phyloP scores from a whole-genome alignment of 2,888 invertebrate genomes.

The Agrilus mali region DNA sequence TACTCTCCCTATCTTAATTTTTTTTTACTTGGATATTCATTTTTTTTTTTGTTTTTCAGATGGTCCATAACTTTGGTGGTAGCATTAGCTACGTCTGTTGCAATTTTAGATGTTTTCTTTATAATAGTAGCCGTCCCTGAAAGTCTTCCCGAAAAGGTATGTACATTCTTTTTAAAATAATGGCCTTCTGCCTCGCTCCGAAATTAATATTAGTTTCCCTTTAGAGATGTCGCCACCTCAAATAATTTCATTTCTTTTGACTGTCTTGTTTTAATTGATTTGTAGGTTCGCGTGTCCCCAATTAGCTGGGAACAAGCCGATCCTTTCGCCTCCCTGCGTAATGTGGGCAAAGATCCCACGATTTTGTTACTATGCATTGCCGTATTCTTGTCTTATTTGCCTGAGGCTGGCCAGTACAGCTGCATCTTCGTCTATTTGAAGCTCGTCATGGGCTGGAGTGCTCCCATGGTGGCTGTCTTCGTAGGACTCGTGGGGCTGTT shows the following conservation, averaged over 20 bases:
- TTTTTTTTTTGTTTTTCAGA: constrained; percentile 25
- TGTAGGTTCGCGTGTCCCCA: constrained; percentile 49
- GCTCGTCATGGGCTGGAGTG: constrained; percentile 90
- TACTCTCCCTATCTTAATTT: too few species aligned
- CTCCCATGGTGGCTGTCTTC: constrained; percentile 91
- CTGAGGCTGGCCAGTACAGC: constrained; percentile 97
- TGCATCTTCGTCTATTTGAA: constrained; percentile 99
- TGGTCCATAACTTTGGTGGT: constrained; percentile 68
- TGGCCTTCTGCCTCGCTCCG: too few species aligned
- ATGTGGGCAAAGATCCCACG: constrained; percentile 90
- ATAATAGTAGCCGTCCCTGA: constrained; percentile 97
- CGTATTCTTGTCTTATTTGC: constrained; percentile 94
- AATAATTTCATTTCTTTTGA: too few species aligned
- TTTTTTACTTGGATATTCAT: too few species aligned
- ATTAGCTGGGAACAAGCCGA: constrained; percentile 98
- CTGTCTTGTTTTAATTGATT: neutral
- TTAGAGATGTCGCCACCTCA: too few species aligned
- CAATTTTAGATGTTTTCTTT: constrained; percentile 93
- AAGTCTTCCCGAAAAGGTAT: constrained; percentile 87
- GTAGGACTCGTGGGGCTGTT: constrained; percentile 94
- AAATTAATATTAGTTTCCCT: too few species aligned
- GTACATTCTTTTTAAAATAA: constrained; percentile 24
- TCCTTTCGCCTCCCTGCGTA: constrained; percentile 86
- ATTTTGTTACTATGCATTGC: constrained; percentile 94
- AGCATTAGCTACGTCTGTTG: constrained; percentile 89